These are phyloP conservation scores for Ploceus nigricollis DNA, from an alignment of 2,113 vertebrate genomes.

Conservation along the genomic window DNA sequence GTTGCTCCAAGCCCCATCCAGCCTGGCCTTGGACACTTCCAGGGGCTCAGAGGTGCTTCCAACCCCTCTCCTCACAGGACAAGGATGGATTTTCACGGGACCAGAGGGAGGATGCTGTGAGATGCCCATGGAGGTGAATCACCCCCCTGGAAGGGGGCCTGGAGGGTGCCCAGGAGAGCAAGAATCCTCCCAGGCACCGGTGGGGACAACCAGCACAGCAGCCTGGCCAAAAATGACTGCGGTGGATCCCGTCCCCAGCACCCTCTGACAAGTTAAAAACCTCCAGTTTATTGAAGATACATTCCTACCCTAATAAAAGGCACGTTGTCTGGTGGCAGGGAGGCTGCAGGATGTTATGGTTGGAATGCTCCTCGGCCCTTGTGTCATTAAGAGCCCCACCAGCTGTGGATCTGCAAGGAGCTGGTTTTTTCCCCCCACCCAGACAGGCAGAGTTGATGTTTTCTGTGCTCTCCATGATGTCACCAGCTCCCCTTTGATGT, in stretches of 20 bases:
- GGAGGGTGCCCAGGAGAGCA: no score
- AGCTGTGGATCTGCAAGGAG: conserved; percentile 17
- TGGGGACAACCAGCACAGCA: background rate
- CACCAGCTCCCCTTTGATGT: conserved; percentile 42
- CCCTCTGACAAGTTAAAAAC: background rate
- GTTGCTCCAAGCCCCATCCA: background rate
- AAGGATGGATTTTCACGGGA: accelerated
- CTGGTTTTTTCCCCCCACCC: background rate
- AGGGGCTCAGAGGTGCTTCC: background rate
- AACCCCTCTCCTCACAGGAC: accelerated
- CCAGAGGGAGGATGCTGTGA: background rate
- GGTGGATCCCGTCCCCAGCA: background rate
- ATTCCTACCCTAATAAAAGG: conserved; percentile 13
- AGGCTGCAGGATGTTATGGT: conserved; percentile 61
- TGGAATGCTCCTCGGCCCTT: conserved; percentile 37
- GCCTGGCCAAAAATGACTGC: background rate
- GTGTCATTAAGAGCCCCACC: conserved; percentile 17
- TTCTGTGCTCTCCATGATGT: conserved; percentile 18
- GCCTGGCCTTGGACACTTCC: background rate
- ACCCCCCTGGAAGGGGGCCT: background rate
- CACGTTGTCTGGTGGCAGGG: conserved; percentile 10
- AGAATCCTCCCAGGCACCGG: accelerated
- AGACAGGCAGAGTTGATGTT: background rate
- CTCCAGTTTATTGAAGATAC: conserved; percentile 45
- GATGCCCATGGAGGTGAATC: background rate